Evolutionary conservation across 2,888 invertebrate genomes (phyloP).

Genomic region (Meiosimyza decipiens): DNA sequence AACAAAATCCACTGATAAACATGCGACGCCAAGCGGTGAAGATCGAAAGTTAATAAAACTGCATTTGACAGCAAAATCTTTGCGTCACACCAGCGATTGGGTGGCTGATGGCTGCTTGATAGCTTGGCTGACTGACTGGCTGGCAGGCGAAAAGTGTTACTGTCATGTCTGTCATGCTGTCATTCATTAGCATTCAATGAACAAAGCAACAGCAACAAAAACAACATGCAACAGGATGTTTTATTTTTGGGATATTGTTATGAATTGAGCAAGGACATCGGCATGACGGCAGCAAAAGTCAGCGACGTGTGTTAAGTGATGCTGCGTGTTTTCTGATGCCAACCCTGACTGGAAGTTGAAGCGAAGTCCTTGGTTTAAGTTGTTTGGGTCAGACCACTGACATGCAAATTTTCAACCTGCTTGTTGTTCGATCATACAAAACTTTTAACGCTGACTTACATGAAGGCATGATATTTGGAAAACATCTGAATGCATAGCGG

Average conservation of each 20-base stretch:
- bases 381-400: too few relatives aligned
- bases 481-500: too few relatives aligned
- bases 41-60: constrained; percentile 47
- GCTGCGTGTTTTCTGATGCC: neutral
- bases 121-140: constrained; percentile 3
- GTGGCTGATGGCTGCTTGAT: neutral
- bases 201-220: constrained; percentile 25
- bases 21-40: constrained; percentile 11
- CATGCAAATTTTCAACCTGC: too few relatives aligned
- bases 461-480: too few relatives aligned
- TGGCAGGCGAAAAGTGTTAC: constrained; percentile 21
- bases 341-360: too few relatives aligned
- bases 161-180: constrained; percentile 23
- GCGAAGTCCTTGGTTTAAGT: too few relatives aligned
- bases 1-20: constrained; percentile 26
- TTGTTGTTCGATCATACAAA: too few relatives aligned
- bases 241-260: constrained; percentile 37
- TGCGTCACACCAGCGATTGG: neutral
- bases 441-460: too few relatives aligned
- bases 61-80: constrained; percentile 46
- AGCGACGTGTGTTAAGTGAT: neutral
- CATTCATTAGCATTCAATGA: constrained; percentile 36
- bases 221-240: constrained; percentile 29
- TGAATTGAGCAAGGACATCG: constrained; percentile 3
- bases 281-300: constrained; percentile 5